Evolutionary conservation across 2,113 vertebrate species (phyloP), one percentile per base, ranked within the genome.

Genomic region (Hystrix brachyura): DNA sequence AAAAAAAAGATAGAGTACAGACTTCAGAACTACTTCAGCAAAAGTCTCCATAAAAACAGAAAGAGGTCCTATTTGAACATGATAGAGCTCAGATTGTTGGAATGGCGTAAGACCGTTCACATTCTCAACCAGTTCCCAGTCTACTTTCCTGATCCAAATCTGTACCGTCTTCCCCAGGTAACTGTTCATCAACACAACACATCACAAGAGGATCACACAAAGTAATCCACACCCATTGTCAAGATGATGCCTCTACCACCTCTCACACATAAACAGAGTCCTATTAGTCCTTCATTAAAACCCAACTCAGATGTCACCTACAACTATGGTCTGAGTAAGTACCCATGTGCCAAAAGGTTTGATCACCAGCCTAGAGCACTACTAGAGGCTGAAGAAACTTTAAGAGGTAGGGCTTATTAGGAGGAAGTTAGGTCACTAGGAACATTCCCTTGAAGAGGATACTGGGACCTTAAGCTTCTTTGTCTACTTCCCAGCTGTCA

Each of bases 121-220:
- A 55, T 72, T 71, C 79, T 86, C 10, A 48, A n/a, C 3, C 53
- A 48, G 12, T 38, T 53, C 64, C 72, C 55, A 43, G 46, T 65
- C 92, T 43, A 19, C 62, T 84, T 84, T 62, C 76, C 65, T 78
- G 72, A 34, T n/a, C 53, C 80, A 83, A 69, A 74, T 46, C 12
- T 74, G 11, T 10, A 29, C 7, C 32, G 21, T 13, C 4, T 64
- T 46, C 82, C 82, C 82, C 55, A 65, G 5, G 69, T 51, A 23
- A 78, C 32, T 84, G n/a, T 64, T 84, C 46, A 72, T 60, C 86
- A 88, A 84, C 25, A 81, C 76, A 88, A 85, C 19, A 86, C 32
- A 67, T 5, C 60, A 86, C 13, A 17, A 32, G 65, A 87, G 43
- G 29, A 19, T 57, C n/a, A 89, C 25, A 93, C 65, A 74, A 55